Evolutionary conservation across 2,797 vertebrate genomes (phyloP).

Genomic region (Rhynchonycteris naso): DNA sequence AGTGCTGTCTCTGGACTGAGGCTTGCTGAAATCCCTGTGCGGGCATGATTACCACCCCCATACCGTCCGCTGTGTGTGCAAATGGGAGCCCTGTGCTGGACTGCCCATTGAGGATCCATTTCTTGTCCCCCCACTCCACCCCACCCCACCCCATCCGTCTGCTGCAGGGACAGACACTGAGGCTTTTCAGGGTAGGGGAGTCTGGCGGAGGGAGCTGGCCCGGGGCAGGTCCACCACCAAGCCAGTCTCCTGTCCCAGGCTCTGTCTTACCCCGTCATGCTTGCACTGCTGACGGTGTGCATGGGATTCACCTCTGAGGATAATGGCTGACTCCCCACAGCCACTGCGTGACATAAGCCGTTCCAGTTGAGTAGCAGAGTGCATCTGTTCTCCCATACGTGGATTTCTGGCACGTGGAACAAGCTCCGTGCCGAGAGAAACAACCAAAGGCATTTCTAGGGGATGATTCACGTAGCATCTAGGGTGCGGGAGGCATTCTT

Average conservation of each 20-base stretch:
- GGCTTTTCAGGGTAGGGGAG: neutral
- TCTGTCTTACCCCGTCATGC: neutral
- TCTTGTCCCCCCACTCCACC: neutral
- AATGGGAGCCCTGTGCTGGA: neutral
- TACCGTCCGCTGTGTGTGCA: accelerated
- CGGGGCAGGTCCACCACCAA: neutral
- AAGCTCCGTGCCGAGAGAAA: slow-evolving; percentile 7
- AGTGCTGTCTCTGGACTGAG: neutral
- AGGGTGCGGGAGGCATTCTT: neutral
- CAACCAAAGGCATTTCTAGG: slow-evolving; percentile 26
- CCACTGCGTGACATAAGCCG: slow-evolving; percentile 57
- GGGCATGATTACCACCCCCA: too few relatives aligned
- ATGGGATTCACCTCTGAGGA: slow-evolving; percentile 20
- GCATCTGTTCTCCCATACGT: neutral
- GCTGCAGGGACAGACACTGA: neutral
- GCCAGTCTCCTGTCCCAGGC: neutral
- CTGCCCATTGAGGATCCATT: accelerated
- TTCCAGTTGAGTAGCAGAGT: slow-evolving; percentile 48
- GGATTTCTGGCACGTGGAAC: neutral
- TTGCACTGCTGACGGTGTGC: neutral
- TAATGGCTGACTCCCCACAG: slow-evolving; percentile 35
- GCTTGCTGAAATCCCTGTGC: neutral
- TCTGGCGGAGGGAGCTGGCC: neutral
- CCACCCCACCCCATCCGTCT: neutral
- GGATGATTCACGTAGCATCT: neutral